Base-by-base conservation (phyloP, 2,888 invertebrate species). In the Cantharis nigra region DNA sequence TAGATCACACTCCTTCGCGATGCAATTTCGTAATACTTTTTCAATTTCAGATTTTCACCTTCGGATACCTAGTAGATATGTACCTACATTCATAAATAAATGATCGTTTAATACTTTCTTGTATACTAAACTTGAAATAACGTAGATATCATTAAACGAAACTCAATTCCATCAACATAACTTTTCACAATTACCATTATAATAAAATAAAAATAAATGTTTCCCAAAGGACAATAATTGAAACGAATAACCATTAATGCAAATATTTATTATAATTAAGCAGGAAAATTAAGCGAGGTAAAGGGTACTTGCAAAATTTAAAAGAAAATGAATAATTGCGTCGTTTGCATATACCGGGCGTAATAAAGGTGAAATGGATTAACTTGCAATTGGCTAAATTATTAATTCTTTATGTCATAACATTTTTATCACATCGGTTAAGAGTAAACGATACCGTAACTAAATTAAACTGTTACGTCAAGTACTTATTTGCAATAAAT, bases 151-250 rank as follows among this genome's bases (percentile, higher is more conserved):
- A 49, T 74, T 69, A 73, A 74, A 74, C 69, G 69, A 72, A 69
- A 26, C 28, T 69, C 69, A 63, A 74, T 74, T 74, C 69, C 69
- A 74, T 74, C 69, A 74, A 23, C 74, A 49, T 62, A 69, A 69
- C 74, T 74, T 69, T 74, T 69, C 69, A 74, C 62, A 63, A 63
- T 69, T 69, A 26, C 65, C 69, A 16, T 10, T 18, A 69, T 20
- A 74, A 74, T 70, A 70, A 75, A 75, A 75, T 63, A 69, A 70
- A 71, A 70, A 65, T 71, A 64, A 75, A 75, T 62, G 64, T 65
- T 10, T 18, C 10, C 67, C 62, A 10, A 63, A 65, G 71, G 70
- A 75, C 75, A 75, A 75, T 75, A 75, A 75, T 75, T 49, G 7
- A 49, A 49, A n/a, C 49, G n/a, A 7, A n/a, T 49, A n/a, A 49